Evolutionary conservation across 2,888 invertebrate genomes (phyloP), one percentile per base, ranked within the genome.

Genomic region (Lymantria dispar): DNA sequence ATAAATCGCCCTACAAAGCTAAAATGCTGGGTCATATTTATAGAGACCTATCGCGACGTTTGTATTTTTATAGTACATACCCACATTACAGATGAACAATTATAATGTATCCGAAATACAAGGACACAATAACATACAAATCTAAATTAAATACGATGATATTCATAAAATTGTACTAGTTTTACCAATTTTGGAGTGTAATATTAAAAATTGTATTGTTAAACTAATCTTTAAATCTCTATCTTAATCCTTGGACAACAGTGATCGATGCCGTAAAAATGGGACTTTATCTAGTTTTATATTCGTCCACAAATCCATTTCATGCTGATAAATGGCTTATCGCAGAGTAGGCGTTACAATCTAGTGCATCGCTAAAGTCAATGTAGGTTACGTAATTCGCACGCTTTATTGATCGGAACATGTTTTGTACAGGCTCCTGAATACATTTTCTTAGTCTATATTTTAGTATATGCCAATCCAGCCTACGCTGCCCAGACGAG

Each of bases 221-320:
- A 43, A 38, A 50, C 53, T 80, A 76, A 81, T 80, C 78, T 73
- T 55, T 70, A 72, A 76, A 78, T 77, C 72, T 71, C 68, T 78
- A 83, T 77, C 80, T 70, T 72, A 83, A 84, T 80, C 84, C 80
- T 33, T 52, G 64, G 70, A 62, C 71, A 71, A 71, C 76, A 67
- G 65, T 83, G 82, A 84, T 83, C 79, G 83, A 83, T 83, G 78
- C 62, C 52, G 59, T 67, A 62, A 59, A 68, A 71, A 67, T 68
- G 46, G 56, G 48, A 58, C 44, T 61, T 52, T 69, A 69, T 71
- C 63, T 62, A 60, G 42, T 62, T 50, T 22, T 51, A 44, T 70
- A 50, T 60, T 62, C 66, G 51, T 61, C 70, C 65, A 64, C 63
- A 70, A 72, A 72, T 70, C 72, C 74, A 69, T 69, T 70, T 65